phyloP scores from a whole-genome alignment of 2,113 vertebrate genomes.

The Mastomys natalensis region DNA sequence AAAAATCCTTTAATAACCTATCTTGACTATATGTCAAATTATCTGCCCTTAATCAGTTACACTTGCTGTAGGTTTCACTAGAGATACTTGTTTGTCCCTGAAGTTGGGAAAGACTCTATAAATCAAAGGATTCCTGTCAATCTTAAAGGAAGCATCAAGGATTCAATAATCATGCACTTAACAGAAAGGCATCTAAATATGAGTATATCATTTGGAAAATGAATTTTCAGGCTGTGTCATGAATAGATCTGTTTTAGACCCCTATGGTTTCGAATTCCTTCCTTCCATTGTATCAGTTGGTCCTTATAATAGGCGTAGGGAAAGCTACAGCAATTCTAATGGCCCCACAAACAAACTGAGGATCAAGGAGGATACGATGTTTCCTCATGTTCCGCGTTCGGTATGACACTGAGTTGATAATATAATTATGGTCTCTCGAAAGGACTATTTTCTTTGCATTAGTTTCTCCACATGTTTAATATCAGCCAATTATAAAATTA shows the following conservation, averaged over 20 bases:
- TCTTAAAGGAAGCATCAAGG: not conserved
- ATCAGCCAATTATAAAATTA: not conserved
- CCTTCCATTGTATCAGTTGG: not conserved
- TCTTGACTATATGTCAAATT: slow-evolving; percentile 36
- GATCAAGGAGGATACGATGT: not conserved
- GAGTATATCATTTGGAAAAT: not conserved
- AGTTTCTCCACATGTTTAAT: not conserved
- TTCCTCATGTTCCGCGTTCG: not conserved
- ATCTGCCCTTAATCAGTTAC: not conserved
- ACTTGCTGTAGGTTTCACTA: not conserved
- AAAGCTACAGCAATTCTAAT: not conserved
- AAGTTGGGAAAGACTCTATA: not conserved
- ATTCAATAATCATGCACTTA: not conserved
- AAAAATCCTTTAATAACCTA: not conserved
- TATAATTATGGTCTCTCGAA: not conserved
- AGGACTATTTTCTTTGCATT: not conserved
- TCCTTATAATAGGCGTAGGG: not conserved
- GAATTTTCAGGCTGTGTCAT: not conserved
- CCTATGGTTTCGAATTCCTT: not conserved
- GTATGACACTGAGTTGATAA: not conserved
- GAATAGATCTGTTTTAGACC: not conserved
- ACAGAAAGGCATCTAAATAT: not conserved
- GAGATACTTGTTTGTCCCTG: not conserved
- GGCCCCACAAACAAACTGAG: not conserved
- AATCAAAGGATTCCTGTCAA: not conserved